phyloP scores from a whole-genome alignment of 2,888 invertebrate species.

The Euproctis similis region DNA sequence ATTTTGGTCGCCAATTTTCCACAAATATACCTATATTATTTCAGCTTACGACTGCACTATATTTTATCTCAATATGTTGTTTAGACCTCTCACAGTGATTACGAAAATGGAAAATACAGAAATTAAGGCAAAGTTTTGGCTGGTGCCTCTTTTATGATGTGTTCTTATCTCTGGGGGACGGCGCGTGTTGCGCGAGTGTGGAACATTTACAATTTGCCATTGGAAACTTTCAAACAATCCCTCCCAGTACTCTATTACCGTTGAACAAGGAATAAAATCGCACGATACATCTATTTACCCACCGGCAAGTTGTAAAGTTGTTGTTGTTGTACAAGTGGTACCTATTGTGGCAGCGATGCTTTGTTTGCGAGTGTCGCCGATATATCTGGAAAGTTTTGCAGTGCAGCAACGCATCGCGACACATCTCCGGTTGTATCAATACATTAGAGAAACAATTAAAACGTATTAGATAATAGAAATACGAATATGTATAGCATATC shows the following conservation, averaged over 20 bases:
- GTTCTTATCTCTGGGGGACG: slow-evolving; percentile 60
- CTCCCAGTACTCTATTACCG: slow-evolving; percentile 26
- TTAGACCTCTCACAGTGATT: slow-evolving; percentile 40
- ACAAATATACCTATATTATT: no score
- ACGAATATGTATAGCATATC: no score
- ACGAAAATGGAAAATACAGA: slow-evolving; percentile 51
- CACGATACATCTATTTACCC: slow-evolving; percentile 8
- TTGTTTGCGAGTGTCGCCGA: slow-evolving; percentile 67
- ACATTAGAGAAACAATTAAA: no score
- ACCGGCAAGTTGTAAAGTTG: slow-evolving; percentile 30
- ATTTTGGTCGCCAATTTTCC: no score
- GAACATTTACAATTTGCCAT: slow-evolving; percentile 30
- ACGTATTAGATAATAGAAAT: no score
- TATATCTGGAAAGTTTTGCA: slow-evolving; percentile 66
- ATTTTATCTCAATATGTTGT: slow-evolving; percentile 35
- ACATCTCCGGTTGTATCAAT: slow-evolving; percentile 29
- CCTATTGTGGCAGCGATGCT: slow-evolving; percentile 57
- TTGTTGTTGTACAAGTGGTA: slow-evolving; percentile 46
- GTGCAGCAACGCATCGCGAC: slow-evolving; percentile 46
- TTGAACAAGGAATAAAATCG: slow-evolving; percentile 32
- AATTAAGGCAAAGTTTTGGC: slow-evolving; percentile 63
- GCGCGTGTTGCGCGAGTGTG: slow-evolving; percentile 43
- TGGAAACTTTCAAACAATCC: slow-evolving; percentile 23
- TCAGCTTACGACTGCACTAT: no score
- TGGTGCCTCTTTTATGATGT: slow-evolving; percentile 64